These are phyloP conservation scores for Clytia hemisphaerica DNA, from an alignment of 30 jellyfish, hydroid and myxozoan genomes.

Conservation along the genomic window DNA sequence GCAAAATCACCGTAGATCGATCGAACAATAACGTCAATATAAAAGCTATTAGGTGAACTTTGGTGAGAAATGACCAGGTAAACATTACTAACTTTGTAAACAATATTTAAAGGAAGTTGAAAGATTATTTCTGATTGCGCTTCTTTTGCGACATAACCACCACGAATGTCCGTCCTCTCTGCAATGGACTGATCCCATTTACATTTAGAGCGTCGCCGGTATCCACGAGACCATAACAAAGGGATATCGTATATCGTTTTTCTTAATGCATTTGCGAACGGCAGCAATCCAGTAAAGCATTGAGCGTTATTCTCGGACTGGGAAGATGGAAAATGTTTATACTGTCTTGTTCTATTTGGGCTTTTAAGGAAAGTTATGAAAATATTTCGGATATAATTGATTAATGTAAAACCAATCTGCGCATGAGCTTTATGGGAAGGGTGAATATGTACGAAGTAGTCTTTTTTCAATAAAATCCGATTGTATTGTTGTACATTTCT, in stretches of 20 bases:
- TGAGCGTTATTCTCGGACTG: no score
- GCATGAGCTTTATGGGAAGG: constrained; percentile 42
- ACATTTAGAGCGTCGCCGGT: background rate
- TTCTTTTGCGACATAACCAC: constrained; percentile 16
- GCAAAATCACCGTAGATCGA: no score
- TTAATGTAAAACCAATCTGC: constrained; percentile 7
- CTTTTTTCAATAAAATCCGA: background rate
- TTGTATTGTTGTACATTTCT: no score
- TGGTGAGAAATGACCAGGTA: no score
- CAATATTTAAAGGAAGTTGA: no score
- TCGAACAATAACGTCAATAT: no score
- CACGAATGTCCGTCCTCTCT: constrained; percentile 15
- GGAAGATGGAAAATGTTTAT: no score
- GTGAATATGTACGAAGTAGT: constrained; percentile 16
- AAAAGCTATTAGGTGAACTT: no score
- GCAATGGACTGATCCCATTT: constrained; percentile 5
- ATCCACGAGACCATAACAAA: background rate
- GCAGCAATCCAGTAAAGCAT: no score
- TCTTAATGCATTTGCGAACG: constrained; percentile 1
- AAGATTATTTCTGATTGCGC: no score
- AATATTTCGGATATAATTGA: constrained; percentile 2
- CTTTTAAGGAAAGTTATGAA: constrained; percentile 1
- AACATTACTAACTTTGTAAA: no score
- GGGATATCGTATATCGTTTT: constrained; percentile 2
- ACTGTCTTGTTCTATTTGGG: no score